Percentiles rank a stretch among this genome's conserved stretches.
These are phyloP conservation scores for Atopsyche davidsoni DNA, from an alignment of 1,140 invertebrate species.

Conservation along the genomic window DNA sequence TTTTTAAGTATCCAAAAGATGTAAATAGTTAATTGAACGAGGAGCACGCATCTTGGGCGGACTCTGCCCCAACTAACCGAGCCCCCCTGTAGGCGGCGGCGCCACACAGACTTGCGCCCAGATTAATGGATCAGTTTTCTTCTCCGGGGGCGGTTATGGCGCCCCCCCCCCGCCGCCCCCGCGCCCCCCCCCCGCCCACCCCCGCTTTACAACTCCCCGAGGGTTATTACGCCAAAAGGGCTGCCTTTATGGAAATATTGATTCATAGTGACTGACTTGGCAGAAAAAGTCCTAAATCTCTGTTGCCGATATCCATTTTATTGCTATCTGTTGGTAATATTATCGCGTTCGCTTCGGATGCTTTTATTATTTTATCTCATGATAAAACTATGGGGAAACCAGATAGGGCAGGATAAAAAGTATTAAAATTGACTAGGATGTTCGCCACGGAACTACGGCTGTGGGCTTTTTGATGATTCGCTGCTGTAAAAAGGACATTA, in stretches of 20 bases:
- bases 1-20: too few relatives aligned
- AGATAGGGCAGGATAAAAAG: too few relatives aligned
- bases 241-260: constrained; percentile 31
- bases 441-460: too few relatives aligned
- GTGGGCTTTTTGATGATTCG: too few relatives aligned
- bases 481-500: too few relatives aligned
- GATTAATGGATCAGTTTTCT: constrained; percentile 58
- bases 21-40: too few relatives aligned
- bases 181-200: constrained; percentile 6
- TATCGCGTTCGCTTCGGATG: constrained; percentile 25
- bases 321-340: constrained; percentile 32
- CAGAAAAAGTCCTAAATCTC: constrained; percentile 32
- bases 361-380: constrained; percentile 22
- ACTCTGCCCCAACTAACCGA: too few relatives aligned
- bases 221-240: constrained; percentile 28
- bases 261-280: constrained; percentile 32
- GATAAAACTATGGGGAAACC: constrained; percentile 18
- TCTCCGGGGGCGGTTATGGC: too few relatives aligned
- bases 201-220: constrained; percentile 21
- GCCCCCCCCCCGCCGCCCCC: constrained; percentile 4
- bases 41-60: too few relatives aligned
- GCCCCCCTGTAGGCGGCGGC: constrained; percentile 41
- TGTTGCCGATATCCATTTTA: constrained; percentile 29
- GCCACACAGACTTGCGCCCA: constrained; percentile 53
- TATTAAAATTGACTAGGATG: too few relatives aligned